phyloP scores from a whole-genome alignment of 2,888 invertebrate species.

The Harpagoxenus sublaevis region DNA sequence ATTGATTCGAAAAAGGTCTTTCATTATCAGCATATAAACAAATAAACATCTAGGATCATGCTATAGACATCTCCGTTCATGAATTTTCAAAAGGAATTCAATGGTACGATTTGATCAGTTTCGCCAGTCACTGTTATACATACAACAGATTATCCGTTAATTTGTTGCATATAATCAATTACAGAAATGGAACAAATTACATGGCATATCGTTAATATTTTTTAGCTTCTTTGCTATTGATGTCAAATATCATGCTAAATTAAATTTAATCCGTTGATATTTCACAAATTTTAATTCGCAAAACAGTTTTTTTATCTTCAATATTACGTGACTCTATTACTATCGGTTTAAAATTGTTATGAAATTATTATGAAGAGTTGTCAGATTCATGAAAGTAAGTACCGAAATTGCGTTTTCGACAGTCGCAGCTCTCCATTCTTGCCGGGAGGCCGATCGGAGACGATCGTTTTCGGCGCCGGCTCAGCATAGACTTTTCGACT shows the following conservation, averaged over 20 bases:
- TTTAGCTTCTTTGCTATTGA: background rate
- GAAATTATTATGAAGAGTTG: background rate
- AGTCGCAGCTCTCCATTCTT: constrained; percentile 74
- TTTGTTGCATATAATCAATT: background rate
- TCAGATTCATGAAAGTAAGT: background rate
- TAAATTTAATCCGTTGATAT: background rate
- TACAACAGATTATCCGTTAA: background rate
- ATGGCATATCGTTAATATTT: background rate
- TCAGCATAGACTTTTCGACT: constrained; percentile 79
- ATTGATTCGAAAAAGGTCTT: background rate
- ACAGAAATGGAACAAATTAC: background rate
- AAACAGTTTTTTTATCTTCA: background rate
- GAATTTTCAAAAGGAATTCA: background rate
- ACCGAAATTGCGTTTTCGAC: constrained; percentile 58
- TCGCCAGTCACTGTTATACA: background rate
- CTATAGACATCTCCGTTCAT: background rate
- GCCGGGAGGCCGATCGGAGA: constrained; percentile 63
- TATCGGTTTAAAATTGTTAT: background rate
- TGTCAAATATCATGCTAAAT: background rate
- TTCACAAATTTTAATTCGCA: background rate
- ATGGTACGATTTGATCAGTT: background rate
- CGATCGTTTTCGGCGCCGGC: constrained; percentile 69
- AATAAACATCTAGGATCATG: no score
- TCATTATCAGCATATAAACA: background rate
- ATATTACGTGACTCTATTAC: background rate